Evolutionary conservation across 2,888 invertebrate genomes (phyloP).

Genomic region (Drosophila yooni): DNA sequence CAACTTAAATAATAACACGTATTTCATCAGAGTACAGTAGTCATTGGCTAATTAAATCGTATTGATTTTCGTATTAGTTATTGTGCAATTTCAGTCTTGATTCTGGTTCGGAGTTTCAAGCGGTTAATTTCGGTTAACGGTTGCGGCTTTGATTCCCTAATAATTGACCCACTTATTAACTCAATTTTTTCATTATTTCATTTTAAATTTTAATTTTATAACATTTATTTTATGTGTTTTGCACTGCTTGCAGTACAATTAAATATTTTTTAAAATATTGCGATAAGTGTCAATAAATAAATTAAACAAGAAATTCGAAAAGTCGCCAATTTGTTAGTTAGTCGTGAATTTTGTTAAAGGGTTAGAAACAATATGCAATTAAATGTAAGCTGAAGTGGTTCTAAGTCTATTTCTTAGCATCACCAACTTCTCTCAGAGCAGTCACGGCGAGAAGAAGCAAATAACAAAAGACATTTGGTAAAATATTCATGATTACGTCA

Average conservation of each 20-base stretch:
- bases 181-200: too few relatives aligned
- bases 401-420: neutral
- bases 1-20: neutral
- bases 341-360: neutral
- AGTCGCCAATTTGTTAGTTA: neutral
- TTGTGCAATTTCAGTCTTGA: neutral
- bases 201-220: too few relatives aligned
- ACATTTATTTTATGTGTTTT: too few relatives aligned
- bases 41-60: neutral
- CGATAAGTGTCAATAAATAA: neutral
- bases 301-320: neutral
- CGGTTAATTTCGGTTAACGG: too few relatives aligned
- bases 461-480: neutral
- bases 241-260: neutral
- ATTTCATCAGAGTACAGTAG: neutral
- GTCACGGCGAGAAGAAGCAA: neutral
- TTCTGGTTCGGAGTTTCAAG: neutral
- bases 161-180: too few relatives aligned
- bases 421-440: neutral
- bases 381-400: neutral
- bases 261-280: neutral
- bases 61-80: neutral
- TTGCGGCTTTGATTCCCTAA: too few relatives aligned
- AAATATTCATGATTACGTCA: slow-evolving; percentile 6
- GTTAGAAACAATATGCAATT: neutral